These are phyloP conservation scores for Pollicipes pollicipes DNA, from an alignment of 1,140 invertebrate genomes.

Conservation along the genomic window DNA sequence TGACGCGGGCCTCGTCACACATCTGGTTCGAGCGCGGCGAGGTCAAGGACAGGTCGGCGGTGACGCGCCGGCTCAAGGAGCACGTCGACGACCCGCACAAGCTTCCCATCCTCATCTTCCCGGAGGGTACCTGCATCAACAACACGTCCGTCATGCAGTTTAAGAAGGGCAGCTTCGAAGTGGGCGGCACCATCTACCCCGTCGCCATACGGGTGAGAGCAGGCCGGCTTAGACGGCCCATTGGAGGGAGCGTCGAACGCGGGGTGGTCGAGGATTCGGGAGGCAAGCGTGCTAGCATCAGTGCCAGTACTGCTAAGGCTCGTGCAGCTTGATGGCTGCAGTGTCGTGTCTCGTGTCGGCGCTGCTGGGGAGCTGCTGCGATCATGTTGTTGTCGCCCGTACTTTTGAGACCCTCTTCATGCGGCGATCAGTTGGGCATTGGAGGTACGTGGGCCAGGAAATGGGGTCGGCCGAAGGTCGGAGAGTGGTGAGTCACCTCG, in stretches of 20 bases:
- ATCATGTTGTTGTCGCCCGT: too few relatives aligned
- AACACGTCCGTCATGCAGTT: conserved; percentile 99
- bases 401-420: too few relatives aligned
- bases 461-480: too few relatives aligned
- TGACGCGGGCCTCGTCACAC: conserved; percentile 82
- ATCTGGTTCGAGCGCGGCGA: conserved; percentile 99
- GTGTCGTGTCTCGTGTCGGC: too few relatives aligned
- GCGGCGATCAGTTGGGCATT: too few relatives aligned
- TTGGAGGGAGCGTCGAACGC: background rate
- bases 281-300: too few relatives aligned
- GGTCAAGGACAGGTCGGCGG: conserved; percentile 77
- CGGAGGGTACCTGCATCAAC: conserved; percentile 98
- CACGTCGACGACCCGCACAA: conserved; percentile 86
- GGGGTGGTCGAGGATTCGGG: conserved; percentile 3
- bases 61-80: conserved; percentile 63
- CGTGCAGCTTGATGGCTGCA: too few relatives aligned
- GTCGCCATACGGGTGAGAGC: conserved; percentile 55
- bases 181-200: conserved; percentile 84
- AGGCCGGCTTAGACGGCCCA: conserved; percentile 6
- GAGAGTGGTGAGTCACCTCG: too few relatives aligned
- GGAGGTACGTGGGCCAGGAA: too few relatives aligned
- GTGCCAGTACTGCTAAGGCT: too few relatives aligned
- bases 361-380: too few relatives aligned
- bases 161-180: conserved; percentile 98
- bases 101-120: conserved; percentile 95